phyloP scores from a whole-genome alignment of 2,797 vertebrate species.

The Sebastes minor region DNA sequence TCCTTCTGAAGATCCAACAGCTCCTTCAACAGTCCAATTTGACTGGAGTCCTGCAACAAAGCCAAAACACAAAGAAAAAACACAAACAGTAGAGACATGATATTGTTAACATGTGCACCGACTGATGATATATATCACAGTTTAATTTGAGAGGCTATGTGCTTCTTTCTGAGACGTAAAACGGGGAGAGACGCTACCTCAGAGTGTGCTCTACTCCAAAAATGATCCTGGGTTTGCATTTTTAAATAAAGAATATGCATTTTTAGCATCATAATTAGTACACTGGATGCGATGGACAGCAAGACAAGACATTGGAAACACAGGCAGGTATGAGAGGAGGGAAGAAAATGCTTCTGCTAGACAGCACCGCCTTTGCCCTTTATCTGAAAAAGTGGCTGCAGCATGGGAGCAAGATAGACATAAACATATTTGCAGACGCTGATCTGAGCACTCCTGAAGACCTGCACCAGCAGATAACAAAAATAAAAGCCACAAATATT shows the following conservation, averaged over 20 bases:
- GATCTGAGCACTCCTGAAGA: constrained; percentile 43
- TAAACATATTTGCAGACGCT: background rate
- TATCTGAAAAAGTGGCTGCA: constrained; percentile 28
- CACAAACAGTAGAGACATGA: constrained; percentile 20
- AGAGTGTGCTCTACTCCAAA: constrained; percentile 86
- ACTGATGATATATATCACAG: background rate
- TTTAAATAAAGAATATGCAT: constrained; percentile 75
- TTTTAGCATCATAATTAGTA: constrained; percentile 52
- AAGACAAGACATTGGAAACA: constrained; percentile 31
- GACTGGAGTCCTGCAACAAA: constrained; percentile 90
- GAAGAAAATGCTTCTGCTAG: constrained; percentile 10
- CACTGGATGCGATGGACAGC: constrained; percentile 28
- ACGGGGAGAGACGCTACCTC: constrained; percentile 84
- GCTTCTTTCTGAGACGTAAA: constrained; percentile 24
- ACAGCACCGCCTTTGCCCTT: constrained; percentile 9
- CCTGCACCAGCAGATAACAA: constrained; percentile 40
- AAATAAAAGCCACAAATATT: background rate
- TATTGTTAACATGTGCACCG: background rate
- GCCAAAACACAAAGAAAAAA: constrained; percentile 9
- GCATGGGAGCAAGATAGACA: constrained; percentile 18
- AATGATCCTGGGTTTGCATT: constrained; percentile 89
- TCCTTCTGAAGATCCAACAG: constrained; percentile 96
- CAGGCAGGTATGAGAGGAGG: constrained; percentile 10
- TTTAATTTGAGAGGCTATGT: constrained; percentile 22
- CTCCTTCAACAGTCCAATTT: constrained; percentile 94